A percentile compares a stretch with the other conserved stretches of the same genome.
phyloP scores from a whole-genome alignment of 1,140 invertebrate genomes.

The Macrosteles quadrilineatus region DNA sequence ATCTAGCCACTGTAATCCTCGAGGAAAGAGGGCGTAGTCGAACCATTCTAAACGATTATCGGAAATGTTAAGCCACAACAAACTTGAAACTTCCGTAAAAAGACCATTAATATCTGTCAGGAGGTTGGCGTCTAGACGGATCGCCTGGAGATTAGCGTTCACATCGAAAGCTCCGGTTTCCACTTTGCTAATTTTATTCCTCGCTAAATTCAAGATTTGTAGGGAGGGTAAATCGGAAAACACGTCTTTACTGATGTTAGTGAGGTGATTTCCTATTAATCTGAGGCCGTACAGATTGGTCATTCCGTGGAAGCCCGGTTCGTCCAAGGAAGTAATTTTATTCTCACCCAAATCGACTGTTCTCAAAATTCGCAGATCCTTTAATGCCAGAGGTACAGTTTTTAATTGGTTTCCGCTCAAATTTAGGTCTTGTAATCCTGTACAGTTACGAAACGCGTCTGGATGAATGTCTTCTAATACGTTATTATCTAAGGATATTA shows the following conservation, averaged over 20 bases:
- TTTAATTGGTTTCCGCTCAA: conserved; percentile 77
- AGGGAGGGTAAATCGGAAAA: conserved; percentile 80
- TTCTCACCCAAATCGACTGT: conserved; percentile 83
- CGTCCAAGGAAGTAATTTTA: conserved; percentile 70
- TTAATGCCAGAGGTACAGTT: conserved; percentile 70
- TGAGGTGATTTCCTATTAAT: conserved; percentile 84
- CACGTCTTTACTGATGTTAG: conserved; percentile 78
- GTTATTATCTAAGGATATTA: conserved; percentile 80
- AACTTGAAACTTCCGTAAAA: conserved; percentile 77
- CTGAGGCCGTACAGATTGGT: conserved; percentile 77
- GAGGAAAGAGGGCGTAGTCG: conserved; percentile 84
- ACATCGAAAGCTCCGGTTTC: conserved; percentile 81
- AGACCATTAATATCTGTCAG: conserved; percentile 81
- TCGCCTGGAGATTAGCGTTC: conserved; percentile 77
- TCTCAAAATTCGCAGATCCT: conserved; percentile 71
- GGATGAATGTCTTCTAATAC: conserved; percentile 70
- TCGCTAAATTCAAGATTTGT: conserved; percentile 85
- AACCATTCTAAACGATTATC: conserved; percentile 89
- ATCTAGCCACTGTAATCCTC: conserved; percentile 83
- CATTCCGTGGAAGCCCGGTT: conserved; percentile 79
- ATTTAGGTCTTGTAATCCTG: conserved; percentile 75
- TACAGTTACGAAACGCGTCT: conserved; percentile 81
- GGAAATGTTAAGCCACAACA: conserved; percentile 89
- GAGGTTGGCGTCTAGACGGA: conserved; percentile 83
- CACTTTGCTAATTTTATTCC: conserved; percentile 78